Base-by-base conservation (phyloP, 2,113 vertebrate genomes). In the Hystrix brachyura region DNA sequence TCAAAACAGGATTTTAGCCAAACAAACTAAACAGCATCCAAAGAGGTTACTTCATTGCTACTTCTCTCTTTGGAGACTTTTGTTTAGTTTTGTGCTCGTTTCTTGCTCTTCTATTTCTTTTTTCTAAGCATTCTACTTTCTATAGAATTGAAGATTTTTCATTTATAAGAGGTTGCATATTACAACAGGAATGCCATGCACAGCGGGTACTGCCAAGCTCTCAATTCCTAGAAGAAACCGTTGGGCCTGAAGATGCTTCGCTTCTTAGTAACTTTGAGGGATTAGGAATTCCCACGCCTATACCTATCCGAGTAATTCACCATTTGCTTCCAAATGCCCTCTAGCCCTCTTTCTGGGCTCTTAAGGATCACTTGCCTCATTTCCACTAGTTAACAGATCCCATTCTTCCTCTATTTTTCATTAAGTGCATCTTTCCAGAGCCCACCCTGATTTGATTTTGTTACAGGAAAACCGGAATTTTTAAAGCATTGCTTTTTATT, bases 361-460 rank as follows among this genome's bases (percentile, higher is more conserved):
- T 97, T 98, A 98, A 97, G 99, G 97, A 98, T 98, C 55, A 91
- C 79, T 97, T 90, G 94, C 82, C 88, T 84, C 92, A 94, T 64
- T 79, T 93, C 53, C 96, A 93, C 82, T 57, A 95, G 94, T 90
- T 71, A 86, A 83, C 80, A 97, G 93, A 92, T 71, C 4, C 7
- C 71, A 83, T 48, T 88, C 27, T 32, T 95, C 48, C 62, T 21
- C 29, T 59, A 19, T 91, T 83, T 57, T 71, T 93, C 94, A 81
- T 84, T 78, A 96, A 94, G 95, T 43, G 62, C 27, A 60, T 79
- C 67, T 98, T 98, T 98, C 97, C 97, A 93, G 98, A 98, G 21
- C 98, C 97, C 69, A 96, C 88, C 97, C 98, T 14, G 57, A 94
- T 96, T 95, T 98, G 98, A 91, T 98, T 94, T 97, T 95, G 71